A percentile compares a stretch with the other conserved stretches of the same genome.
Evolutionary conservation across 2,113 vertebrate genomes (phyloP).

Genomic region (Panthera uncia): DNA sequence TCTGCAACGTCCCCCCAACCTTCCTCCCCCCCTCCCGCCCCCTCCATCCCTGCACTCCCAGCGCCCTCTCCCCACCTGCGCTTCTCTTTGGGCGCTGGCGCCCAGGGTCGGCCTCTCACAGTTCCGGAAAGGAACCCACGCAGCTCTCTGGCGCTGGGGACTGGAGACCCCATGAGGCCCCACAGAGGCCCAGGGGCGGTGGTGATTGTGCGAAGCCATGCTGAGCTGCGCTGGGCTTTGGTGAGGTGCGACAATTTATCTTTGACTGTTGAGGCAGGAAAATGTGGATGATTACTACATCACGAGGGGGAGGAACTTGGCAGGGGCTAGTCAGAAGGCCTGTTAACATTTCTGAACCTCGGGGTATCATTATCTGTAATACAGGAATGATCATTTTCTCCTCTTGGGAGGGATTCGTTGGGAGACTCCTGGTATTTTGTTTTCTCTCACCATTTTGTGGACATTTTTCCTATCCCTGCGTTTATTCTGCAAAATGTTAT

Average conservation of each 20-base stretch:
- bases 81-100: not conserved
- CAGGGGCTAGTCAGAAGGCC: conserved; percentile 79
- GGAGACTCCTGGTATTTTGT: not conserved
- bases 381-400: not conserved
- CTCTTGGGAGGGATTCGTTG: not conserved
- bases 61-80: not conserved
- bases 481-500: not conserved
- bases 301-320: conserved; percentile 91
- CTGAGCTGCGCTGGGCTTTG: conserved; percentile 64
- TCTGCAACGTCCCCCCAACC: not conserved
- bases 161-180: conserved; percentile 46
- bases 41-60: not conserved
- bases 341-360: not conserved
- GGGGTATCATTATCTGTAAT: not conserved
- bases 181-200: not conserved
- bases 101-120: not conserved
- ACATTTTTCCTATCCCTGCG: not conserved
- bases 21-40: not conserved
- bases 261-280: conserved; percentile 96
- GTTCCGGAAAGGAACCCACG: not conserved
- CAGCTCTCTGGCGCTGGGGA: not conserved
- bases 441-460: not conserved
- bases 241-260: conserved; percentile 80
- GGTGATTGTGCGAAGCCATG: conserved; percentile 79
- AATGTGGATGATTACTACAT: conserved; percentile 96